Percentiles rank a stretch among this genome's conserved stretches.
phyloP scores from a whole-genome alignment of 2,888 invertebrate genomes.

The Silvanus unidentatus region DNA sequence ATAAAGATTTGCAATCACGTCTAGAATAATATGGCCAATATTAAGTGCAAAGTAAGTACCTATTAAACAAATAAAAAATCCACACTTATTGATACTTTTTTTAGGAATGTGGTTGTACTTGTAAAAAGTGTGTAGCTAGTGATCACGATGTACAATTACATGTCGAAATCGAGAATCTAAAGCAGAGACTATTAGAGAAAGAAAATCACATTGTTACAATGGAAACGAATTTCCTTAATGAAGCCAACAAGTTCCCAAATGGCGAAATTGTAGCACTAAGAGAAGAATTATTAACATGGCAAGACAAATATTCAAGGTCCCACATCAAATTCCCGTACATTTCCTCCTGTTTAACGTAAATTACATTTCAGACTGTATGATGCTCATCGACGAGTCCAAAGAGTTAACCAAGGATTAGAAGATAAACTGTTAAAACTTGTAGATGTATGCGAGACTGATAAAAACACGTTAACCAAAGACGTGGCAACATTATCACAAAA shows the following conservation, averaged over 20 bases:
- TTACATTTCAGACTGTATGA: conserved; percentile 68
- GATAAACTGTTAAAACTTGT: conserved; percentile 89
- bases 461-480: conserved; percentile 79
- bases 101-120: conserved; percentile 58
- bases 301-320: conserved; percentile 86
- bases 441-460: conserved; percentile 86
- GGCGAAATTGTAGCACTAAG: conserved; percentile 72
- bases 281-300: conserved; percentile 80
- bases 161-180: conserved; percentile 80
- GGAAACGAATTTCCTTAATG: conserved; percentile 79
- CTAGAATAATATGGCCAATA: too few relatives aligned
- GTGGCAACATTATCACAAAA: conserved; percentile 78
- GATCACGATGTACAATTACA: conserved; percentile 65
- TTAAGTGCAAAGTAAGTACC: too few relatives aligned
- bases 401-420: conserved; percentile 90
- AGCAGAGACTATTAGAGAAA: conserved; percentile 73
- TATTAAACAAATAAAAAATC: too few relatives aligned
- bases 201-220: conserved; percentile 79
- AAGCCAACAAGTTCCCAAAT: conserved; percentile 51
- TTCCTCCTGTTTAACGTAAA: conserved; percentile 83
- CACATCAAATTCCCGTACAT: conserved; percentile 55
- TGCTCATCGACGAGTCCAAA: conserved; percentile 88
- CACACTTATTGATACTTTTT: conserved; percentile 12
- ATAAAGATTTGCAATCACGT: too few relatives aligned
- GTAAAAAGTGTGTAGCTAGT: conserved; percentile 48